Conservation (phyloP, 2,113 vertebrate genomes). For the Rhinogobius similis region DNA sequence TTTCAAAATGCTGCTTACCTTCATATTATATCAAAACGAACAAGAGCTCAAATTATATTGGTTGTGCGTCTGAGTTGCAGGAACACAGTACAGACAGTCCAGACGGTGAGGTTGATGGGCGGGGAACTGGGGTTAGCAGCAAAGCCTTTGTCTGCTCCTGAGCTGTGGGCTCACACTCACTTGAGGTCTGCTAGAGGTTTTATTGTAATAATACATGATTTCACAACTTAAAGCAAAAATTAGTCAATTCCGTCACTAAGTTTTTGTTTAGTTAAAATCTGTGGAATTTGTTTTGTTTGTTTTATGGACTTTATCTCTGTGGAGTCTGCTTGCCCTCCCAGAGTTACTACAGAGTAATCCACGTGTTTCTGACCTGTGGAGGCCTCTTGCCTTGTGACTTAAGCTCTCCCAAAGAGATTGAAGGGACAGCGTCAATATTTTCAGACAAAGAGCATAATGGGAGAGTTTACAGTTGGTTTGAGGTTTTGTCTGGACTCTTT, state of each 20-base stretch:
- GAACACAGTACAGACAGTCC: neutral
- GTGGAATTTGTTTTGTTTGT: neutral
- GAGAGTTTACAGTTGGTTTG: conserved; percentile 73
- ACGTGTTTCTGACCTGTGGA: neutral
- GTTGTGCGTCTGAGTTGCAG: neutral
- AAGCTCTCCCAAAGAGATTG: conserved; percentile 42
- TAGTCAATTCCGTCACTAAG: neutral
- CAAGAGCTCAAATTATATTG: neutral
- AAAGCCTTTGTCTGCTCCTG: conserved; percentile 70
- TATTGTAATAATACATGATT: neutral
- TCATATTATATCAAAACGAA: neutral
- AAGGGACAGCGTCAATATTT: conserved; percentile 50
- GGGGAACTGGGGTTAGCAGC: conserved; percentile 68
- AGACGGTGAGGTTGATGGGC: conserved; percentile 43
- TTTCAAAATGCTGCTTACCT: no score
- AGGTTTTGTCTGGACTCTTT: conserved; percentile 64
- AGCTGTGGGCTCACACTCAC: conserved; percentile 12
- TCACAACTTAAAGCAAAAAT: neutral
- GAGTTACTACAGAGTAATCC: neutral
- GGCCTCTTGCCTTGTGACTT: neutral
- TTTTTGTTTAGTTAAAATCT: conserved; percentile 33
- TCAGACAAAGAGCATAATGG: conserved; percentile 70
- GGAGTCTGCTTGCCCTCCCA: neutral
- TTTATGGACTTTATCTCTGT: neutral
- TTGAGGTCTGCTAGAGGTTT: neutral